These are phyloP conservation scores for Clanis bilineata DNA, from an alignment of 2,888 invertebrate genomes.

Conservation along the genomic window DNA sequence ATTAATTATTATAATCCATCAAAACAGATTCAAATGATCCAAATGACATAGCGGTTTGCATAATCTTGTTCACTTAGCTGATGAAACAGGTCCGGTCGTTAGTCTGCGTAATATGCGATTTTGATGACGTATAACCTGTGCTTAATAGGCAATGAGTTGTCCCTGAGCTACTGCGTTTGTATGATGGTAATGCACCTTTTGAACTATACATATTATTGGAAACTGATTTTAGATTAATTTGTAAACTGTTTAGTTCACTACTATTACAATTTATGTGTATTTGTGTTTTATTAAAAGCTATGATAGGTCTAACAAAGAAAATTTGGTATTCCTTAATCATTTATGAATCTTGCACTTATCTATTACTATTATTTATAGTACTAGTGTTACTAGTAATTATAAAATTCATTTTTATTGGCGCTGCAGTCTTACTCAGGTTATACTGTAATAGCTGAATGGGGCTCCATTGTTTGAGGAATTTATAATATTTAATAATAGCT, in stretches of 20 bases:
- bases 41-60: neutral
- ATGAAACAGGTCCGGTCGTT: constrained; percentile 5
- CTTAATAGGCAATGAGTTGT: neutral
- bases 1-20: constrained; percentile 4
- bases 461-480: no score
- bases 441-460: no score
- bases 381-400: no score
- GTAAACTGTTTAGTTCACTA: neutral
- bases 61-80: constrained; percentile 6
- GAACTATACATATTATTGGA: neutral
- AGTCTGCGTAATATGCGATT: neutral
- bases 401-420: no score
- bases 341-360: no score
- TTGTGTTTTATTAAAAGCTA: no score
- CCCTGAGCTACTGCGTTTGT: neutral
- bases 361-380: no score
- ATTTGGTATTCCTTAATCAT: no score
- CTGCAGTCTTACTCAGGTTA: no score
- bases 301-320: no score
- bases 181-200: neutral
- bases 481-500: no score
- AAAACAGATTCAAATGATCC: neutral
- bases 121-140: neutral
- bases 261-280: no score
- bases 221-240: neutral